Conservation (phyloP, 2,797 vertebrate species). For the Poecile montanus region DNA sequence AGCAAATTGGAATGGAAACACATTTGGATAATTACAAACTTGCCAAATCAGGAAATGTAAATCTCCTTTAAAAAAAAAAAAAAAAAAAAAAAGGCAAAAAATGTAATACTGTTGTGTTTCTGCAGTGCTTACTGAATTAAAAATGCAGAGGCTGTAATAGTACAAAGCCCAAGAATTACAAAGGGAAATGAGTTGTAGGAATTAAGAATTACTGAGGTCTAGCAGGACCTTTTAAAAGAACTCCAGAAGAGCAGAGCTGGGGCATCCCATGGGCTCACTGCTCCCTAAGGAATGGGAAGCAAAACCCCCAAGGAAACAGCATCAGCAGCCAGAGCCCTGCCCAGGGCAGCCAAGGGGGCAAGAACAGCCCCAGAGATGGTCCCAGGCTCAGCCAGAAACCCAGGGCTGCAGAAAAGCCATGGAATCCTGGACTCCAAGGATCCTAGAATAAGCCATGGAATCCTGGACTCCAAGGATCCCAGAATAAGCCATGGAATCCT, state of each 20-base stretch:
- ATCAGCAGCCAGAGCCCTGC: neutral
- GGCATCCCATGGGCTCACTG: rapidly evolving
- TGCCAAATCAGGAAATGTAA: neutral
- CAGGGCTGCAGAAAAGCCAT: neutral
- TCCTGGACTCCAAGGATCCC: neutral
- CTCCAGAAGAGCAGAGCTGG: neutral
- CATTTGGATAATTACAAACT: constrained; percentile 9
- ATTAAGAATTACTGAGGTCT: neutral
- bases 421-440: neutral
- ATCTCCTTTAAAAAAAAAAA: neutral
- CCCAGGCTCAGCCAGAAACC: neutral
- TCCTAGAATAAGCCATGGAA: neutral
- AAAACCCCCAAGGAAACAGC: neutral
- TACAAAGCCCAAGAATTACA: neutral
- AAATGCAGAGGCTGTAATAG: neutral
- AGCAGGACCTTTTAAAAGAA: neutral
- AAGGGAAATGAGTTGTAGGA: neutral
- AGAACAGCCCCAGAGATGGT: neutral
- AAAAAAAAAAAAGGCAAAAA: neutral
- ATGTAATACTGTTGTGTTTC: neutral
- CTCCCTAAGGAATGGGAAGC: neutral
- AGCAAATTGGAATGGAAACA: constrained; percentile 8
- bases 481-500: no score
- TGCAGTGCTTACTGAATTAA: neutral
- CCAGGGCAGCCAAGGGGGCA: neutral